Percentiles rank a stretch among this genome's conserved stretches.
These are phyloP conservation scores for Drosophila kanapiae DNA, from an alignment of 1,140 invertebrate genomes.

Conservation along the genomic window DNA sequence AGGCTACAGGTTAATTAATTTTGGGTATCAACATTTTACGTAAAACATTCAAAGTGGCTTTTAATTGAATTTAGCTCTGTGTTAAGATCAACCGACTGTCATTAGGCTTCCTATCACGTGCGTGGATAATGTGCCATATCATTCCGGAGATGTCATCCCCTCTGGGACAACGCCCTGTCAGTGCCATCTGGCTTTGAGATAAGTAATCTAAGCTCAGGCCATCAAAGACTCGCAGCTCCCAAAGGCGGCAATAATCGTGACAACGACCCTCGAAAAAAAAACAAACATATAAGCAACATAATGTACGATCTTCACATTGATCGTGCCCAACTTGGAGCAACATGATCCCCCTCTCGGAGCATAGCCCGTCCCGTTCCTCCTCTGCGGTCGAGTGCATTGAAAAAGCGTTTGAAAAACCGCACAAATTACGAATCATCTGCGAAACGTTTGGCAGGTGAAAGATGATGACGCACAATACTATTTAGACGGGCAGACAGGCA, in stretches of 20 bases:
- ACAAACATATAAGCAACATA: conserved; percentile 3
- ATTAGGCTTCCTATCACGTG: conserved; percentile 12
- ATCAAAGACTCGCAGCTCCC: conserved; percentile 31
- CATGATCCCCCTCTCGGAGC: conserved; percentile 4
- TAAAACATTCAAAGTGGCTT: background rate
- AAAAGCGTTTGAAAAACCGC: conserved; percentile 57
- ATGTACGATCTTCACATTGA: conserved; percentile 48
- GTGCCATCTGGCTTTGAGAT: conserved; percentile 19
- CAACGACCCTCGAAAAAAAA: conserved; percentile 31
- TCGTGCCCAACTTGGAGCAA: conserved; percentile 23
- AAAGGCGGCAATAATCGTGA: conserved; percentile 37
- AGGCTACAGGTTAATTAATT: background rate
- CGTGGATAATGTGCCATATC: conserved; percentile 2
- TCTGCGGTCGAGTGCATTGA: conserved; percentile 54
- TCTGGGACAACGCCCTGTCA: conserved; percentile 8
- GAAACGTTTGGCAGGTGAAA: conserved; percentile 73
- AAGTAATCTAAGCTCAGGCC: conserved; percentile 26
- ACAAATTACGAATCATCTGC: conserved; percentile 57
- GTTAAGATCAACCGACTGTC: background rate
- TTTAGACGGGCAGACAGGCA: conserved; percentile 32
- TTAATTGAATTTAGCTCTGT: background rate
- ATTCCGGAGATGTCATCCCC: conserved; percentile 1
- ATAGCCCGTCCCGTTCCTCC: conserved; percentile 6
- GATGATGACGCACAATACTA: conserved; percentile 72
- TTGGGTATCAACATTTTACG: background rate